A percentile compares a stretch with the other conserved stretches of the same genome.
These are phyloP conservation scores for Telmatochromis sp. DNA, from an alignment of 2,113 vertebrate genomes.

Conservation along the genomic window DNA sequence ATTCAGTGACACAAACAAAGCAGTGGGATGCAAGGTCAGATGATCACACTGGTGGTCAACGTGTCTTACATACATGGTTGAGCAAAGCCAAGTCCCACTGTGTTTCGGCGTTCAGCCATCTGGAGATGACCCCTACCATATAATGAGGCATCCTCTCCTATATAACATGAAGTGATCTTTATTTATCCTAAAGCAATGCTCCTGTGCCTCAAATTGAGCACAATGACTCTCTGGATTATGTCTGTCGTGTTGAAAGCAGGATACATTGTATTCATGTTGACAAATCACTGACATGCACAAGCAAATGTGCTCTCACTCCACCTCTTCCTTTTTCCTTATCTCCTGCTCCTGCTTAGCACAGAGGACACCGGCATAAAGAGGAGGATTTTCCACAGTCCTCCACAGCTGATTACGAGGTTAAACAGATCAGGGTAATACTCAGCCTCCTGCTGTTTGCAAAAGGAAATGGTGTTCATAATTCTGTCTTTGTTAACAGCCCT, in stretches of 20 bases:
- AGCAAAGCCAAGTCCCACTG: constrained; percentile 54
- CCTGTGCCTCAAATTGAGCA: neutral
- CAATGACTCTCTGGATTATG: neutral
- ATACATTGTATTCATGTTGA: neutral
- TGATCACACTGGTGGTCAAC: constrained; percentile 54
- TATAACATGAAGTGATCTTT: neutral
- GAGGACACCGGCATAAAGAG: neutral
- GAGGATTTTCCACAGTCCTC: neutral
- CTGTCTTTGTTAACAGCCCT: constrained; percentile 11
- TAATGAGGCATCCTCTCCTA: neutral
- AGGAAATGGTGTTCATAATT: constrained; percentile 23
- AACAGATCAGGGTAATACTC: neutral
- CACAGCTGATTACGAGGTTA: constrained; percentile 11
- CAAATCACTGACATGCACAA: neutral
- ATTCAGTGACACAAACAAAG: constrained; percentile 1
- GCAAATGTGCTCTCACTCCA: neutral
- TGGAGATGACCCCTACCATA: constrained; percentile 30
- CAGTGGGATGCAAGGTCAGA: constrained; percentile 41
- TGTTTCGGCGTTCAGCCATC: constrained; percentile 52
- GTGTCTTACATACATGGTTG: constrained; percentile 56
- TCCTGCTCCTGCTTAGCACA: neutral
- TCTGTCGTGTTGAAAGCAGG: neutral
- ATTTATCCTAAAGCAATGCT: neutral
- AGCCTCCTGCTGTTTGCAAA: neutral
- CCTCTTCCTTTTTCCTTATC: neutral